phyloP scores from a whole-genome alignment of 1,140 invertebrate genomes.

The Steinernema khuongi region DNA sequence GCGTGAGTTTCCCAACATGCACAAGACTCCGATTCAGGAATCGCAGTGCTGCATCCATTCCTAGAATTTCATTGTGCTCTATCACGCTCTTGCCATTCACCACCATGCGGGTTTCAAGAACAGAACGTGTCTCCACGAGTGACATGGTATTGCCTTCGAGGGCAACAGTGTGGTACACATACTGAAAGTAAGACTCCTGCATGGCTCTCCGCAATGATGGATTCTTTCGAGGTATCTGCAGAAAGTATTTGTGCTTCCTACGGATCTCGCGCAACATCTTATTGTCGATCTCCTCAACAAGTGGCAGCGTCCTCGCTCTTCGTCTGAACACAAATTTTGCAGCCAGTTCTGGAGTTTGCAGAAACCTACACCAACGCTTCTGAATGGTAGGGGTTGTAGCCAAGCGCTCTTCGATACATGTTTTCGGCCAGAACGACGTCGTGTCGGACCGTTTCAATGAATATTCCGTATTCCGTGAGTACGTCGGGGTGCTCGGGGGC shows the following conservation, averaged over 20 bases:
- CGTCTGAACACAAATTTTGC: conserved; percentile 63
- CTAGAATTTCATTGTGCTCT: conserved; percentile 92
- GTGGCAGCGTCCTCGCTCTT: conserved; percentile 73
- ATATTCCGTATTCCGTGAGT: conserved; percentile 84
- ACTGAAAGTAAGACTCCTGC: conserved; percentile 69
- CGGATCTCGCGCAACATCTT: conserved; percentile 75
- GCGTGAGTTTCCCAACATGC: conserved; percentile 43
- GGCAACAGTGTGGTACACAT: conserved; percentile 93
- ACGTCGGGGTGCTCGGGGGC: conserved; percentile 85
- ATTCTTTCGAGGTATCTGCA: conserved; percentile 69
- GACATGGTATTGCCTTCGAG: conserved; percentile 97
- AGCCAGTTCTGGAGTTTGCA: background rate
- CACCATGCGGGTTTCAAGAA: conserved; percentile 83
- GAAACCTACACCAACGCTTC: conserved; percentile 66
- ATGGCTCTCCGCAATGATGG: conserved; percentile 72
- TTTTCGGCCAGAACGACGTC: conserved; percentile 84
- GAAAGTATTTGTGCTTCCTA: conserved; percentile 74
- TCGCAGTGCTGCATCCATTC: conserved; percentile 85
- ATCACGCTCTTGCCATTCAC: conserved; percentile 86
- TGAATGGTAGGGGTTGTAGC: conserved; percentile 74
- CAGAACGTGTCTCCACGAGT: conserved; percentile 80
- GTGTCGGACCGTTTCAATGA: conserved; percentile 76
- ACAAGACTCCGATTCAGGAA: conserved; percentile 87
- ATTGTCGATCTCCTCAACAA: conserved; percentile 84
- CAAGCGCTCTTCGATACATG: conserved; percentile 75